Evolutionary conservation across 2,888 invertebrate species (phyloP).

Genomic region (Leucozona laternaria): DNA sequence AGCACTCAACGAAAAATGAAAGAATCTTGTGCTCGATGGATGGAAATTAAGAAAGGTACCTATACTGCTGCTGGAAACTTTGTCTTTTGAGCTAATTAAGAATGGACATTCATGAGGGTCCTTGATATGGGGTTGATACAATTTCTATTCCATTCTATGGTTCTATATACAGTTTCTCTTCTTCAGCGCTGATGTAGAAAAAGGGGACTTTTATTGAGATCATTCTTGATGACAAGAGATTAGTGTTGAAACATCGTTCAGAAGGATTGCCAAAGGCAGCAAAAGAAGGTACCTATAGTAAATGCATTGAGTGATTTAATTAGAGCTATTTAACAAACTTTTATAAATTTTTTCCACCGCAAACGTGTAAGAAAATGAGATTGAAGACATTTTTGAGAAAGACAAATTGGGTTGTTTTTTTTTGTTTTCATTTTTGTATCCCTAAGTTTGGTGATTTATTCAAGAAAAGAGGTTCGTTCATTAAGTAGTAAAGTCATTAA

Average conservation of each 20-base stretch:
- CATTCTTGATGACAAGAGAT: slow-evolving; percentile 43
- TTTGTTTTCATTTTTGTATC: too few relatives aligned
- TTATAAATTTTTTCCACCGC: slow-evolving; percentile 1
- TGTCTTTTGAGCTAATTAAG: slow-evolving; percentile 69
- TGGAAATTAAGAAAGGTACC: slow-evolving; percentile 61
- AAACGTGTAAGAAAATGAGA: background rate
- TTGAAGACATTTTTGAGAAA: background rate
- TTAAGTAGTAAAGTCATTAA: background rate
- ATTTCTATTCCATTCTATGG: background rate
- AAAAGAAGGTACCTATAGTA: background rate
- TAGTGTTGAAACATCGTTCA: slow-evolving; percentile 32
- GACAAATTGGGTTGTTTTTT: background rate
- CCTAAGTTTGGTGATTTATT: background rate
- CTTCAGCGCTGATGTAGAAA: background rate
- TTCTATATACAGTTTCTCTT: background rate
- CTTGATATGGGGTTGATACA: slow-evolving; percentile 25
- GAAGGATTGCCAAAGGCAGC: slow-evolving; percentile 3
- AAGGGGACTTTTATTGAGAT: slow-evolving; percentile 37
- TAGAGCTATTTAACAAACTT: slow-evolving; percentile 19
- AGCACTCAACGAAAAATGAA: slow-evolving; percentile 58
- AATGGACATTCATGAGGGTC: slow-evolving; percentile 68
- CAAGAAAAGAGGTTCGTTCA: background rate
- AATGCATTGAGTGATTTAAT: slow-evolving; percentile 24
- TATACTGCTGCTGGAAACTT: slow-evolving; percentile 62
- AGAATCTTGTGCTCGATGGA: slow-evolving; percentile 61